phyloP scores from a whole-genome alignment of 1,140 invertebrate genomes.

The Zaprionus gabonicus region DNA sequence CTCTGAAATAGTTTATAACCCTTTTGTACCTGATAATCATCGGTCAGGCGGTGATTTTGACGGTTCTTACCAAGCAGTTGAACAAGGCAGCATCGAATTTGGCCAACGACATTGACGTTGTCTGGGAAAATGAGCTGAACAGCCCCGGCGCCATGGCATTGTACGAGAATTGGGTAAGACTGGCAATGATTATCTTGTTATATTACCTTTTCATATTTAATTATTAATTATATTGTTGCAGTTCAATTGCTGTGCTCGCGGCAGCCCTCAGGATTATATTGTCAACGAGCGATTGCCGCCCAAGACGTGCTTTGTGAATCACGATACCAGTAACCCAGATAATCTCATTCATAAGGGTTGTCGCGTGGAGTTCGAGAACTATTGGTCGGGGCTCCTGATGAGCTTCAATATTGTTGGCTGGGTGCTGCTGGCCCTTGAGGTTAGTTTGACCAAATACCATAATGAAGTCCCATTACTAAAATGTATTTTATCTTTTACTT shows the following conservation, averaged over 20 bases:
- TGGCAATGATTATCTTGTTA: not conserved
- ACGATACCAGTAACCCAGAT: constrained; percentile 62
- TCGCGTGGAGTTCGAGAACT: constrained; percentile 73
- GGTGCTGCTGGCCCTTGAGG: constrained; percentile 69
- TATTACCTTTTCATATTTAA: not conserved
- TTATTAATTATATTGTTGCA: constrained; percentile 43
- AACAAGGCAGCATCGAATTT: constrained; percentile 54
- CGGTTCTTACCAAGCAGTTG: constrained; percentile 35
- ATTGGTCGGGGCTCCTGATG: constrained; percentile 62
- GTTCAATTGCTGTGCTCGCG: constrained; percentile 86
- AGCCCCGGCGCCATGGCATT: constrained; percentile 76
- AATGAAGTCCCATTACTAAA: not conserved
- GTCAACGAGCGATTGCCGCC: constrained; percentile 55
- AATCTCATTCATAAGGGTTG: constrained; percentile 75
- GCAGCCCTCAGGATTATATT: constrained; percentile 75
- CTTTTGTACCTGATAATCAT: constrained; percentile 64
- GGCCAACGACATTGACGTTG: constrained; percentile 57
- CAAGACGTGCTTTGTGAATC: constrained; percentile 63
- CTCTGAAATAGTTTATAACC: constrained; percentile 57
- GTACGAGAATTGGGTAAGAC: constrained; percentile 75
- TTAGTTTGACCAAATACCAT: constrained; percentile 15
- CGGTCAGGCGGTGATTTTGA: constrained; percentile 49
- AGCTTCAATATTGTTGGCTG: constrained; percentile 69
- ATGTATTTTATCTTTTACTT: not conserved
- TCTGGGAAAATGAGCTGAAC: constrained; percentile 74